Conservation (phyloP, 2,113 vertebrate genomes). For the Chaetorhynchus papuensis region DNA sequence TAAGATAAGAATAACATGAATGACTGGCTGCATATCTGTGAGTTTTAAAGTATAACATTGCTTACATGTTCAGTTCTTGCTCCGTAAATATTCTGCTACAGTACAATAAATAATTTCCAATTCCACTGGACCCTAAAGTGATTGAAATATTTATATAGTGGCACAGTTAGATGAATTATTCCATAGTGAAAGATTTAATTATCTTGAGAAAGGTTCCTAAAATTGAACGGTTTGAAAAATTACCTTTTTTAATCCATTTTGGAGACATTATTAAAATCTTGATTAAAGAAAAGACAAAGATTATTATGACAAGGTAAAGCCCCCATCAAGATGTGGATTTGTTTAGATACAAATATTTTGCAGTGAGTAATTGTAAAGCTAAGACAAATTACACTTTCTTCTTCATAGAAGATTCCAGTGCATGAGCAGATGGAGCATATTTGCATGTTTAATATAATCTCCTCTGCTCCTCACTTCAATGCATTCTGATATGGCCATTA, state of each 20-base stretch:
- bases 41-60: neutral
- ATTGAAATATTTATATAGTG: slow-evolving; percentile 40
- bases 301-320: neutral
- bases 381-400: neutral
- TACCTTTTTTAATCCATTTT: neutral
- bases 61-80: neutral
- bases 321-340: neutral
- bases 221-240: slow-evolving; percentile 41
- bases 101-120: slow-evolving; percentile 47
- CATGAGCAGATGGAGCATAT: neutral
- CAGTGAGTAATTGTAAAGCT: neutral
- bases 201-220: slow-evolving; percentile 17
- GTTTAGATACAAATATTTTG: neutral
- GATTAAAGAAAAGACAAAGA: neutral
- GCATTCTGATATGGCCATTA: neutral
- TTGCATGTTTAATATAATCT: neutral
- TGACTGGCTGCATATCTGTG: neutral
- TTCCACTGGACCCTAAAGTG: slow-evolving; percentile 47
- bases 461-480: neutral
- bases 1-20: neutral
- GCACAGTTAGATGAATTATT: slow-evolving; percentile 26
- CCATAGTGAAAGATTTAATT: slow-evolving; percentile 36
- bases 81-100: neutral
- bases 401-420: neutral
- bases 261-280: neutral